Percentiles rank a stretch among this genome's conserved stretches.
phyloP scores from a whole-genome alignment of 2,797 vertebrate species.

The Syndactyla subalaris region DNA sequence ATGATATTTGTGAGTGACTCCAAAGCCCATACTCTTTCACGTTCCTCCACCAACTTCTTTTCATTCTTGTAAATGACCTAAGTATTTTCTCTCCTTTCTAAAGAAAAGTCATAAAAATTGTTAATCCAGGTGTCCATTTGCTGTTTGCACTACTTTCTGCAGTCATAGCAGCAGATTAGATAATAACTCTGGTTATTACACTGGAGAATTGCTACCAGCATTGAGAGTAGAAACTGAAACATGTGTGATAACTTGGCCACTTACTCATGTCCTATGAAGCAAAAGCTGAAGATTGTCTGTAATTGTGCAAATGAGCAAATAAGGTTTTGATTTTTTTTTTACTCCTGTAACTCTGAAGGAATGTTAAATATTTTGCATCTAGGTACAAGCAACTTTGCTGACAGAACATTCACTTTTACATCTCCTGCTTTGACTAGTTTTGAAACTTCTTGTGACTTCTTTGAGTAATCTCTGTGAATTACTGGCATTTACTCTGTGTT shows the following conservation, averaged over 20 bases:
- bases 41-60: conserved; percentile 35
- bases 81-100: not conserved
- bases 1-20: conserved; percentile 93
- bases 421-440: not conserved
- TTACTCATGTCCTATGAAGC: not conserved
- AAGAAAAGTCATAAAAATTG: not conserved
- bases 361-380: not conserved
- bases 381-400: not conserved
- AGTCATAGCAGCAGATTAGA: not conserved
- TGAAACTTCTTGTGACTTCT: not conserved
- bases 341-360: not conserved
- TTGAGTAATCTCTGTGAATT: not conserved
- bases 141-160: not conserved
- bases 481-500: not conserved
- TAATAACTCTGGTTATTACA: not conserved
- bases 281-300: not conserved
- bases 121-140: not conserved
- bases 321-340: not conserved
- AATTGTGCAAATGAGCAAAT: not conserved
- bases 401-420: not conserved
- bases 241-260: not conserved
- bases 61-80: not conserved
- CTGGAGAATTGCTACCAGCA: not conserved
- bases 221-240: not conserved
- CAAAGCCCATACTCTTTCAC: conserved; percentile 70